Evolutionary conservation across 2,888 invertebrate species (phyloP).

Genomic region (Rotaria socialis): DNA sequence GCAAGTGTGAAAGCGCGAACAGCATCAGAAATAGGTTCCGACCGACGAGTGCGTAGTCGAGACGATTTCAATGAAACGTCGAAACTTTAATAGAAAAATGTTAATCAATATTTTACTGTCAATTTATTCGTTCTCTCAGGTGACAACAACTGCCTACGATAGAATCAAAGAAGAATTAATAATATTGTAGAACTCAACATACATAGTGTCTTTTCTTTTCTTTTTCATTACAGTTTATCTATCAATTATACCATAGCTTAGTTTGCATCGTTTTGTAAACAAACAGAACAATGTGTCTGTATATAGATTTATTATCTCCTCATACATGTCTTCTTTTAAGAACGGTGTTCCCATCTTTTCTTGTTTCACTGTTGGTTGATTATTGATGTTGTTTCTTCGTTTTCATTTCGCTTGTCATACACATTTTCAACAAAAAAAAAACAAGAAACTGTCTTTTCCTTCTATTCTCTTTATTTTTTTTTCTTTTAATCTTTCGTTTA

Average conservation of each 20-base stretch:
- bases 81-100: background rate
- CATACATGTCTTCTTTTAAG: background rate
- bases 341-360: background rate
- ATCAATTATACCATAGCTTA: background rate
- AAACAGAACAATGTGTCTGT: background rate
- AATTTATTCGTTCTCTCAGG: slow-evolving; percentile 19
- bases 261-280: slow-evolving; percentile 4
- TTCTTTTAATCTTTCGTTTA: background rate
- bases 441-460: background rate
- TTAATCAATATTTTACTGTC: background rate
- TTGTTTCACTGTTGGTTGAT: background rate
- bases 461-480: background rate
- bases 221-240: background rate
- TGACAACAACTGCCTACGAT: background rate
- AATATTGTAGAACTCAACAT: background rate
- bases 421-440: background rate
- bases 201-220: background rate
- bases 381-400: slow-evolving; percentile 4
- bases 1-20: background rate
- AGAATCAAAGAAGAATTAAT: background rate
- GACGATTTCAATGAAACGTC: background rate
- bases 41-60: background rate
- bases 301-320: slow-evolving; percentile 6
- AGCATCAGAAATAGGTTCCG: background rate
- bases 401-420: background rate